Evolutionary conservation across 1,140 invertebrate species (phyloP).

Genomic region (Contarinia nasturtii): DNA sequence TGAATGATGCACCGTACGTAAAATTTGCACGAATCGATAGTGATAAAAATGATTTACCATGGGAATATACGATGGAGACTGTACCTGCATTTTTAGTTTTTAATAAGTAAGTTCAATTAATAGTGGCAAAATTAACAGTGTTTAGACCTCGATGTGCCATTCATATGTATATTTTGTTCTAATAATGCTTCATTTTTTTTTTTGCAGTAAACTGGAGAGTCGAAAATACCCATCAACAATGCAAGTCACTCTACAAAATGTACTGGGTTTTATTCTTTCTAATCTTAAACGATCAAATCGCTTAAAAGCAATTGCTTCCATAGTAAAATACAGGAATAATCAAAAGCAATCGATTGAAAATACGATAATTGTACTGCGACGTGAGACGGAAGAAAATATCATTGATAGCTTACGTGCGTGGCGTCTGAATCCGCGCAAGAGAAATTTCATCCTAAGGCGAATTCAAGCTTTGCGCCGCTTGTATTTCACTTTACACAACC

Average conservation of each 20-base stretch:
- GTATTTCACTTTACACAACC: not conserved
- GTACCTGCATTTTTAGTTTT: conserved; percentile 61
- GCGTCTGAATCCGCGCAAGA: not conserved
- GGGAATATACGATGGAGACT: conserved; percentile 53
- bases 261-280: conserved; percentile 51
- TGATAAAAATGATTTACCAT: conserved; percentile 58
- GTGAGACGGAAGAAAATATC: not conserved
- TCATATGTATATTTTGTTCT: not conserved
- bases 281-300: conserved; percentile 30
- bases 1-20: conserved; percentile 31
- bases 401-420: not conserved
- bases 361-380: not conserved
- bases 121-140: not conserved
- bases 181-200: conserved; percentile 9
- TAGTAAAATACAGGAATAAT: not conserved
- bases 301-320: not conserved
- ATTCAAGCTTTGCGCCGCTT: not conserved
- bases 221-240: conserved; percentile 40
- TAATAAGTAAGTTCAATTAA: conserved; percentile 30
- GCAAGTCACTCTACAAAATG: conserved; percentile 42
- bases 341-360: not conserved
- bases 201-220: conserved; percentile 51
- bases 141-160: not conserved
- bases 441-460: not conserved
- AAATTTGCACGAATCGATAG: conserved; percentile 54